Conservation (phyloP, 2,797 vertebrate species). For the Gymnothorax javanicus region DNA sequence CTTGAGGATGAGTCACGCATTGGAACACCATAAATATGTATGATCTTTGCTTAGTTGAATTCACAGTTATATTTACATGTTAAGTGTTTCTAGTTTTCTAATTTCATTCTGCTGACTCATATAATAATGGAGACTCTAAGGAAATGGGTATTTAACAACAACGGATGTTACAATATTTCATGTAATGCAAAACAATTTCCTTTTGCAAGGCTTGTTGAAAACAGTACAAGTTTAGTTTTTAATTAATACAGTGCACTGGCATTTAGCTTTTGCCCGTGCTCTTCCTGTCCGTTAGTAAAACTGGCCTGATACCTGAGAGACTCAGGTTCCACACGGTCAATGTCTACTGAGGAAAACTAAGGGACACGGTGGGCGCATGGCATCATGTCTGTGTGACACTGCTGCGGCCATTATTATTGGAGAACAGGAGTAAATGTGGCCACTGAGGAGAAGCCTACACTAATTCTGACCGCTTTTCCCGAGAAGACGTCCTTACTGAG, state of each 20-base stretch:
- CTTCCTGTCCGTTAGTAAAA: not conserved
- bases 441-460: not conserved
- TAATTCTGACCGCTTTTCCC: not conserved
- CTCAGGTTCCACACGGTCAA: not conserved
- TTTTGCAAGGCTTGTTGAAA: not conserved
- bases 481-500: not conserved
- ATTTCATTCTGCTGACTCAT: not conserved
- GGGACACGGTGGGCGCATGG: not conserved
- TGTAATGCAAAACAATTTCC: not conserved
- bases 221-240: not conserved
- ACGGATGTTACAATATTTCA: too few species aligned
- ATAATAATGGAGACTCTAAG: not conserved
- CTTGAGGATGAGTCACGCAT: not conserved
- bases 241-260: not conserved
- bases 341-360: not conserved
- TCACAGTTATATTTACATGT: slow-evolving; percentile 9
- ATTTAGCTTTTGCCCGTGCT: not conserved
- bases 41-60: not conserved
- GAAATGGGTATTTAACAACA: too few species aligned
- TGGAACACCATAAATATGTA: not conserved
- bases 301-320: not conserved
- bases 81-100: slow-evolving; percentile 3
- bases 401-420: not conserved
- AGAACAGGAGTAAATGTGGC: not conserved
- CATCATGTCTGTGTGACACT: not conserved